Base-by-base conservation (phyloP, 2,888 invertebrate species). In the Drosophila meridiana region DNA sequence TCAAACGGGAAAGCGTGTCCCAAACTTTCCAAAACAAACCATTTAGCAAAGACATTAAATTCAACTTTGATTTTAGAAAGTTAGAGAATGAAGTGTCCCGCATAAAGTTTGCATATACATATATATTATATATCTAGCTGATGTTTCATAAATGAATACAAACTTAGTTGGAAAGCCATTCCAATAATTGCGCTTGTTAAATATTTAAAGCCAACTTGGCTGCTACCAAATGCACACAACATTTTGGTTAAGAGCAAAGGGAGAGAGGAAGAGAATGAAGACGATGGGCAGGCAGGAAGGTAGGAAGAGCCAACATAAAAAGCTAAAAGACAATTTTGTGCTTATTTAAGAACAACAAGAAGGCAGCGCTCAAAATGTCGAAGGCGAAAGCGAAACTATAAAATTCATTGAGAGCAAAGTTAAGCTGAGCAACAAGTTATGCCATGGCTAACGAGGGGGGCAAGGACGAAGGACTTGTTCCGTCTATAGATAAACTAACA, bases 351-450 rank as follows among this genome's bases (percentile, higher is more conserved):
- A 40, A 36, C 34, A 55, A 60, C 52, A 45, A 61, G 64, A 55
- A 68, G 47, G 32, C 34, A 52, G 47, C 58, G 65, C 56, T 52
- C 55, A 36, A 63, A 63, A 65, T 61, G 84, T 70, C 67, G 75
- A 74, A 68, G 73, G 69, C 76, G 68, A 78, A 70, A 62, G 68
- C 80, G 52, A 78, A 87, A 84, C 86, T 89, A 80, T 87, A 84
- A 87, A 87, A 87, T 87, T 87, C 86, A 87, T 87, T 87, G 89
- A 87, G 89, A 87, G 84, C 89, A 84, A 84, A 78, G 87, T 82
- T 83, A 78, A 83, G 84, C 73, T 69, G 73, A 77, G 86, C 86
- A 87, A 89, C 87, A 89, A 89, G 87, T 87, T 73, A 69, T 59
- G 66, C 57, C 38, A 69, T 59, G 67, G 53, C 36, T 42, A 40